Evolutionary conservation across 2,888 invertebrate genomes (phyloP).

Genomic region (Neoascia interrupta): DNA sequence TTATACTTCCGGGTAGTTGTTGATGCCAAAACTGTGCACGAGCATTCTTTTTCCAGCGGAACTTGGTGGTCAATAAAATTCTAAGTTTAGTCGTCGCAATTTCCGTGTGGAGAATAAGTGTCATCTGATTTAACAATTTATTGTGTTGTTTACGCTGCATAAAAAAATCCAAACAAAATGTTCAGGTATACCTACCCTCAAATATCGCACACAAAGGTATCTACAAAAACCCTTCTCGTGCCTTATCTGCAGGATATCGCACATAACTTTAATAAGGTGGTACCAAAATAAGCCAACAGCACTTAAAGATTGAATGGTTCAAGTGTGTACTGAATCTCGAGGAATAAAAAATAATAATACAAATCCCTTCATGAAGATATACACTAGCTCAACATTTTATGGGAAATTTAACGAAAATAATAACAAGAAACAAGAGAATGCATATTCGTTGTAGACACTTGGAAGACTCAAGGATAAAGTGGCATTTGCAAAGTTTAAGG

Average conservation of each 20-base stretch:
- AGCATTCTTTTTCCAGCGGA: slow-evolving; percentile 54
- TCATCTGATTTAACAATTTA: slow-evolving; percentile 67
- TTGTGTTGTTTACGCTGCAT: slow-evolving; percentile 60
- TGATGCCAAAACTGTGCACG: slow-evolving; percentile 68
- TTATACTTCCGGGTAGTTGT: slow-evolving; percentile 65
- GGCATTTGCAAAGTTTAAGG: slow-evolving; percentile 65
- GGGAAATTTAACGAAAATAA: slow-evolving; percentile 64
- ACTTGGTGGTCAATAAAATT: slow-evolving; percentile 66
- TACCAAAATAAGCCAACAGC: slow-evolving; percentile 23
- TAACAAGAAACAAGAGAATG: slow-evolving; percentile 59
- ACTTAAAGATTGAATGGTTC: slow-evolving; percentile 48
- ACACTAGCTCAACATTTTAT: slow-evolving; percentile 41
- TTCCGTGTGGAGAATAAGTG: slow-evolving; percentile 65
- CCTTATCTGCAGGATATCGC: slow-evolving; percentile 30
- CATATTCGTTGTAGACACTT: slow-evolving; percentile 63
- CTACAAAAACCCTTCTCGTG: slow-evolving; percentile 21
- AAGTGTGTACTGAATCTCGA: slow-evolving; percentile 37
- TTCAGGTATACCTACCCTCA: neutral
- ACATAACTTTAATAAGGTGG: slow-evolving; percentile 44
- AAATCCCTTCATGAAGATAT: slow-evolving; percentile 42
- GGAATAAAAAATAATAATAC: slow-evolving; percentile 44
- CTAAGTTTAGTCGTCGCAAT: slow-evolving; percentile 65
- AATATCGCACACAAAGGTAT: too few relatives aligned
- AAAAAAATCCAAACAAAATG: slow-evolving; percentile 46
- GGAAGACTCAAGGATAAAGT: slow-evolving; percentile 63